Evolutionary conservation across 2,113 vertebrate genomes (phyloP).

Genomic region (Petrocephalus zakoni): DNA sequence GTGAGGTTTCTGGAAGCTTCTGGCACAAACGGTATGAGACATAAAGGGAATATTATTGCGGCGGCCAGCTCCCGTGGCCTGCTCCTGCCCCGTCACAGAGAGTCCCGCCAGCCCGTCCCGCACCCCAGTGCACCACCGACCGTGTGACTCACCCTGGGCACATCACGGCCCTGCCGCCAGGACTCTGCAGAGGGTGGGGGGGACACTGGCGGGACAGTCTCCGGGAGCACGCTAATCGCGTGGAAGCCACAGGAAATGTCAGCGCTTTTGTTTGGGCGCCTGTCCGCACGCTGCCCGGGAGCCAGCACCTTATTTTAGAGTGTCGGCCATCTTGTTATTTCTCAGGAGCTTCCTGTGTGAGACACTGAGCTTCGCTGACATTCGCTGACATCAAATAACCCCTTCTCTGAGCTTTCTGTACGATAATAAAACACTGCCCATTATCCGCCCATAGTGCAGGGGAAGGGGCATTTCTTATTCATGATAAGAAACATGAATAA

Average conservation of each 20-base stretch:
- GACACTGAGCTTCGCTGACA: background rate
- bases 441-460: background rate
- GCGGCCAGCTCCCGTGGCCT: background rate
- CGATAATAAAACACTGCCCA: background rate
- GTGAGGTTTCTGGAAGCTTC: constrained; percentile 7
- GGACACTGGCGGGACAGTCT: background rate
- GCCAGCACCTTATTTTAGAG: background rate
- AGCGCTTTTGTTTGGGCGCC: background rate
- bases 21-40: constrained; percentile 7
- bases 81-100: background rate
- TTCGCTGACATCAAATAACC: no score
- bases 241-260: background rate
- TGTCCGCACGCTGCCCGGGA: background rate
- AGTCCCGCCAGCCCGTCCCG: background rate
- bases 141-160: background rate
- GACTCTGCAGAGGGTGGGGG: background rate
- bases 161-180: background rate
- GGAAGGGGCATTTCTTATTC: background rate
- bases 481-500: background rate
- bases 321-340: background rate
- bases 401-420: background rate
- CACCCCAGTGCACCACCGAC: background rate
- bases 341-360: background rate
- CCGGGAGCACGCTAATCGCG: background rate
- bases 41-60: background rate